A percentile compares a stretch with the other conserved stretches of the same genome.
Conservation (phyloP, 2,888 invertebrate species). For the Gandaritis pyraliata region DNA sequence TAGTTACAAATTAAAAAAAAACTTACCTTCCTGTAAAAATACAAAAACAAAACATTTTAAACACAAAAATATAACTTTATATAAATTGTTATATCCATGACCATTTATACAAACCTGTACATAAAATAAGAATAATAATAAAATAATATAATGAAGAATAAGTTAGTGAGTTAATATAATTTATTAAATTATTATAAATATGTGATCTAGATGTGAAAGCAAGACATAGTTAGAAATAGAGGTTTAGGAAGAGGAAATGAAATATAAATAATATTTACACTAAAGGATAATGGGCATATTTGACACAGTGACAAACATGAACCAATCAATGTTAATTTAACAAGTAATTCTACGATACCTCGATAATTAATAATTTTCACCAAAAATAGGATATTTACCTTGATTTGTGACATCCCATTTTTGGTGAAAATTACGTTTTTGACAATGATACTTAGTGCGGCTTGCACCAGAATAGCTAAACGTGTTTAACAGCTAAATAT, state of each 20-base stretch:
- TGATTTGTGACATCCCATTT: no score
- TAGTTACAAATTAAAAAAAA: background rate
- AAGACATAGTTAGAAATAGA: constrained; percentile 82
- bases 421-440: no score
- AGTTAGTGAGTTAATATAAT: constrained; percentile 40
- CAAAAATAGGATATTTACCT: no score
- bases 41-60: background rate
- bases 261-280: constrained; percentile 52
- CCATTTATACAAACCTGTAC: background rate
- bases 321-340: no score
- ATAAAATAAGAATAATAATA: constrained; percentile 7
- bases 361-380: no score
- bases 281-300: constrained; percentile 13
- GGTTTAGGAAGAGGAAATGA: constrained; percentile 56
- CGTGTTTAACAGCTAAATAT: no score
- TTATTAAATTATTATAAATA: constrained; percentile 28
- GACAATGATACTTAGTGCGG: no score
- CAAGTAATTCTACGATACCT: no score
- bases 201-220: constrained; percentile 70
- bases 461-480: no score
- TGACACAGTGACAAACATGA: no score
- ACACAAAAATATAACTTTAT: background rate
- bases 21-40: background rate
- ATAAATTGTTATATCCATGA: constrained; percentile 1
- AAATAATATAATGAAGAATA: background rate